Evolutionary conservation across 2,888 invertebrate genomes (phyloP).

Genomic region (Dicyrtomina minuta): DNA sequence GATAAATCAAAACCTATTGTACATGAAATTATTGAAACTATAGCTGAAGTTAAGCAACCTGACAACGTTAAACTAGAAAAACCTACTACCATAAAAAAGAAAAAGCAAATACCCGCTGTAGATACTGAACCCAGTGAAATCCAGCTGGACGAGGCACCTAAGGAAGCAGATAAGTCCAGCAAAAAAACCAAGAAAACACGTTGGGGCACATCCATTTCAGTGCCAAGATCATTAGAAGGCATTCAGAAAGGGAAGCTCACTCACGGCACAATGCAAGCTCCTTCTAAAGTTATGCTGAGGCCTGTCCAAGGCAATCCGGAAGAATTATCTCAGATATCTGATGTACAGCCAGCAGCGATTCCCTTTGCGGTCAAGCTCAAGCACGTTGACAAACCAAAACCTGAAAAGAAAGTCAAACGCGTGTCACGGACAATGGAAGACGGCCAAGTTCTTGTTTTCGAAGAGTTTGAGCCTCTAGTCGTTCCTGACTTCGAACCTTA

Average conservation of each 20-base stretch:
- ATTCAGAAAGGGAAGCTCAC: background rate
- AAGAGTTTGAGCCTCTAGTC: slow-evolving; percentile 26
- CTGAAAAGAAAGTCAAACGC: no score
- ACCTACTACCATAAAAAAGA: no score
- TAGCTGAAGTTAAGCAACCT: no score
- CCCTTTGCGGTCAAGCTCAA: slow-evolving; percentile 1
- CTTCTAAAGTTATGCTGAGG: background rate
- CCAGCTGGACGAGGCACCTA: no score
- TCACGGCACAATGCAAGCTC: background rate
- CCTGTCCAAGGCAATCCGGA: background rate
- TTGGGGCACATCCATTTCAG: slow-evolving; percentile 4
- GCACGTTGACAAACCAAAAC: slow-evolving; percentile 9
- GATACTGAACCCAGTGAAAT: no score
- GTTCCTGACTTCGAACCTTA: slow-evolving; percentile 12
- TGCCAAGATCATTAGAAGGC: background rate
- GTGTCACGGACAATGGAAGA: background rate
- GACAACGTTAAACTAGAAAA: no score
- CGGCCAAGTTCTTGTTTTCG: background rate
- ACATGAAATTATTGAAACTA: no score
- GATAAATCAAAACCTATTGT: no score
- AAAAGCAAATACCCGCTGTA: no score
- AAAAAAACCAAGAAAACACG: slow-evolving; percentile 8
- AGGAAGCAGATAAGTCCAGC: no score
- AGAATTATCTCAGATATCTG: background rate
- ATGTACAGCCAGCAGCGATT: background rate